These are phyloP conservation scores for Fringilla coelebs DNA, from an alignment of 2,797 vertebrate species.

Conservation along the genomic window DNA sequence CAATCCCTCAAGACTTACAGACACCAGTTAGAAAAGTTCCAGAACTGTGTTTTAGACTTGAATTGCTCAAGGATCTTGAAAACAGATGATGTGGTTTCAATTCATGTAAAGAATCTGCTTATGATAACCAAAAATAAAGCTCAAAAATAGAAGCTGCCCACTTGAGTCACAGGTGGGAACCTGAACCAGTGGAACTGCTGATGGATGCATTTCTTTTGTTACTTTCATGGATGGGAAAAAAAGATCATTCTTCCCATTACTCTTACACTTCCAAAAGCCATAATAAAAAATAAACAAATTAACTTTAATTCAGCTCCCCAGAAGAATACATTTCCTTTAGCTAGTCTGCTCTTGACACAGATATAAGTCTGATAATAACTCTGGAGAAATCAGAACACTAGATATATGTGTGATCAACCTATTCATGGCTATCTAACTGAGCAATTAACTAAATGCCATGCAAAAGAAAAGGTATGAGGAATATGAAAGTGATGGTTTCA, in stretches of 20 bases:
- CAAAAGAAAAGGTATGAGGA: neutral
- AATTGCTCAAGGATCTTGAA: neutral
- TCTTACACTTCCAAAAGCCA: neutral
- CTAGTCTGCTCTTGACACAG: neutral
- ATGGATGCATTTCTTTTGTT: neutral
- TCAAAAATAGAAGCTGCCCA: neutral
- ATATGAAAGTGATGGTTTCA: neutral
- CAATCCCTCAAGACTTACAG: neutral
- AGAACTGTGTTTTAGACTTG: neutral
- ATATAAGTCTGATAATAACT: neutral
- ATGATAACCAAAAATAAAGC: neutral
- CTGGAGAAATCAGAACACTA: neutral
- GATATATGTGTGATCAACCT: neutral
- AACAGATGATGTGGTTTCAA: neutral
- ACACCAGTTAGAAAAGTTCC: neutral
- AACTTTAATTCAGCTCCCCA: neutral
- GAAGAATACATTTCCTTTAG: neutral
- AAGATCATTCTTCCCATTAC: neutral
- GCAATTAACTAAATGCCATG: neutral
- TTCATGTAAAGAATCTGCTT: neutral
- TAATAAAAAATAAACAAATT: neutral
- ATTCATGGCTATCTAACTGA: neutral
- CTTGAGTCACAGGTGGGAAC: neutral
- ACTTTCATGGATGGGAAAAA: neutral
- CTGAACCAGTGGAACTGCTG: neutral